These are phyloP conservation scores for Kobus ellipsiprymnus DNA, from an alignment of 2,113 vertebrate genomes.

Conservation along the genomic window DNA sequence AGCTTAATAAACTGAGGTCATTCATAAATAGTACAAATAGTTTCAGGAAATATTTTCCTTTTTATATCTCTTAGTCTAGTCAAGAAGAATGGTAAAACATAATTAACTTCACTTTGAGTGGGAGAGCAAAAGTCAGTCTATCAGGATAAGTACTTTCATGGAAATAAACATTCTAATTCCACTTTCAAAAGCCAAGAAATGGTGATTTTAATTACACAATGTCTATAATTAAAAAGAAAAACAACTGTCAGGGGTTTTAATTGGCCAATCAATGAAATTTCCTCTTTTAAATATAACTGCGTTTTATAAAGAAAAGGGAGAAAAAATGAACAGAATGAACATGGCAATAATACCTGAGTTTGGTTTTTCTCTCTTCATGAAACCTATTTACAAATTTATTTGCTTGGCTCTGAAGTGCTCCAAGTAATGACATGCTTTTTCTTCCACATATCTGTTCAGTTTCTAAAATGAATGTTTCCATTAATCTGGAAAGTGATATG, in stretches of 20 bases:
- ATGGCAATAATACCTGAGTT: conserved; percentile 86
- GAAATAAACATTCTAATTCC: conserved; percentile 18
- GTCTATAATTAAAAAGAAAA: conserved; percentile 19
- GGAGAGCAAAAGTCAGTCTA: neutral
- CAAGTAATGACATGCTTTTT: conserved; percentile 91
- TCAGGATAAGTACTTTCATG: neutral
- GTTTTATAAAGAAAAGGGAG: neutral
- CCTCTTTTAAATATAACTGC: neutral
- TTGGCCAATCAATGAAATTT: neutral
- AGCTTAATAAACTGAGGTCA: conserved; percentile 3
- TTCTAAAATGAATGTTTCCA: conserved; percentile 91
- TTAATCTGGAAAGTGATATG: conserved; percentile 89
- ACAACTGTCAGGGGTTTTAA: neutral
- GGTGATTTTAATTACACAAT: neutral
- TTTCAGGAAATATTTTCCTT: conserved; percentile 1
- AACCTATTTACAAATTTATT: conserved; percentile 97
- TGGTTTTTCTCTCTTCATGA: conserved; percentile 97
- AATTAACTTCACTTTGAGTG: conserved; percentile 14
- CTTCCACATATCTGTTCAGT: conserved; percentile 92
- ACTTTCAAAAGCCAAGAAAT: conserved; percentile 21
- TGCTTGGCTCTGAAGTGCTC: conserved; percentile 97
- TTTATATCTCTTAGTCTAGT: conserved; percentile 3
- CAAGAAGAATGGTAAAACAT: conserved; percentile 6
- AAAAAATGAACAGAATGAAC: neutral
- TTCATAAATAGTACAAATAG: neutral